phyloP scores from a whole-genome alignment of 2,113 vertebrate genomes.

The Istiophorus platypterus region DNA sequence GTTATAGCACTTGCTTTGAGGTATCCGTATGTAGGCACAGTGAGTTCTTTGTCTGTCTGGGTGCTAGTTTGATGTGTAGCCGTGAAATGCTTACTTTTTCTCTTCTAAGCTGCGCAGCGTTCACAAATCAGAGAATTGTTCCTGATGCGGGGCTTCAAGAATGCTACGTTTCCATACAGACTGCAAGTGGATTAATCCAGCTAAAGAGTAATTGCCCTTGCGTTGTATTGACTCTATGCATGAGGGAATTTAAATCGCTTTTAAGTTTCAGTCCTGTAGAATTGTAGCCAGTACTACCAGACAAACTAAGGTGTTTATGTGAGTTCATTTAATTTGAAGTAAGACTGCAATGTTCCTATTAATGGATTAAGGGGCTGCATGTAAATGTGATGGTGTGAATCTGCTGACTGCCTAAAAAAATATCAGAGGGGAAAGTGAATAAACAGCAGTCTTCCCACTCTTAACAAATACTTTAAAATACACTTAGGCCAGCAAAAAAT shows the following conservation, averaged over 20 bases:
- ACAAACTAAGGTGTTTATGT: slow-evolving; percentile 69
- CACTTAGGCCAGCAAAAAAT: slow-evolving; percentile 11
- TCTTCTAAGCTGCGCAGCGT: slow-evolving; percentile 9
- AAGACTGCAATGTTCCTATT: slow-evolving; percentile 70
- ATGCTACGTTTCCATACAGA: slow-evolving; percentile 44
- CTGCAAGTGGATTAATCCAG: slow-evolving; percentile 74
- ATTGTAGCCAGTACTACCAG: slow-evolving; percentile 62
- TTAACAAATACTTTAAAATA: slow-evolving; percentile 38
- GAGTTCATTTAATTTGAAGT: slow-evolving; percentile 76
- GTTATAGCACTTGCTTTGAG: slow-evolving; percentile 54
- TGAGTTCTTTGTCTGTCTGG: slow-evolving; percentile 39
- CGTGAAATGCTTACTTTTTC: slow-evolving; percentile 36
- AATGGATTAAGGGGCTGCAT: slow-evolving; percentile 74
- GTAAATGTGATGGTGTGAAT: slow-evolving; percentile 75
- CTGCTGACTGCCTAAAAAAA: slow-evolving; percentile 68
- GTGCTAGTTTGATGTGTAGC: slow-evolving; percentile 45
- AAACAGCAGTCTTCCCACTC: slow-evolving; percentile 43
- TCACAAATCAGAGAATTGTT: slow-evolving; percentile 63
- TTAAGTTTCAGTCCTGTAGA: slow-evolving; percentile 66
- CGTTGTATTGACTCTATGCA: slow-evolving; percentile 72
- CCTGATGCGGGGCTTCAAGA: slow-evolving; percentile 57
- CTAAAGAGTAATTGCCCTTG: slow-evolving; percentile 70
- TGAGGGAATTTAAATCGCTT: slow-evolving; percentile 76
- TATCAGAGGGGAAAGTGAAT: slow-evolving; percentile 30
- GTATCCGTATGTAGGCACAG: slow-evolving; percentile 42